Evolutionary conservation across 2,113 vertebrate species (phyloP).

Genomic region (Capreolus pygargus): DNA sequence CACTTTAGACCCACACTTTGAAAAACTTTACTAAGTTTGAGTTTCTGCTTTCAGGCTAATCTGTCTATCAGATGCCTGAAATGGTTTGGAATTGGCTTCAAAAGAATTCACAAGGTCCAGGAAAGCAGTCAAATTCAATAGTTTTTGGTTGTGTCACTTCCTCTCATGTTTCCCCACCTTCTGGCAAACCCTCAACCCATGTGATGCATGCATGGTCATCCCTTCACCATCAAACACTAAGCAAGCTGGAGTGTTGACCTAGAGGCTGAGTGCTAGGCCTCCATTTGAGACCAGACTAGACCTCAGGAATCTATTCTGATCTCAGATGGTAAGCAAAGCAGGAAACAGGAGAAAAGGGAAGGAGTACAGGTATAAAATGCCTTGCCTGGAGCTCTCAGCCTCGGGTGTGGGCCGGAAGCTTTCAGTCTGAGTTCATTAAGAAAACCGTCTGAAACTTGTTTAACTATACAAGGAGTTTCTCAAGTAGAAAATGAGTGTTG

Average conservation of each 20-base stretch:
- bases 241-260: not conserved
- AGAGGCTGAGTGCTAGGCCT: not conserved
- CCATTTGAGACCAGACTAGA: not conserved
- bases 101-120: not conserved
- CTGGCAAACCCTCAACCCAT: no score
- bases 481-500: not conserved
- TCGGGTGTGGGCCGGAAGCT: no score
- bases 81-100: not conserved
- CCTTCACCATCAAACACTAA: not conserved
- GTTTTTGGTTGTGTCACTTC: not conserved
- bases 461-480: not conserved
- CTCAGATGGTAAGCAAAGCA: not conserved
- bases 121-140: not conserved
- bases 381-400: not conserved
- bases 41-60: no score
- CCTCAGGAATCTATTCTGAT: no score
- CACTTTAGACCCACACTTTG: not conserved
- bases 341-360: not conserved
- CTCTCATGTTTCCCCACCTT: not conserved
- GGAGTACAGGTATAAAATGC: not conserved
- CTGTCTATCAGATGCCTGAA: not conserved
- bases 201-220: no score
- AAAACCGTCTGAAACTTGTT: not conserved
- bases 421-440: not conserved
- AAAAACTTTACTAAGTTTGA: not conserved